Evolutionary conservation across 1,140 invertebrate genomes (phyloP), one percentile per base, ranked within the genome.

Genomic region (Leptinotarsa defecta): DNA sequence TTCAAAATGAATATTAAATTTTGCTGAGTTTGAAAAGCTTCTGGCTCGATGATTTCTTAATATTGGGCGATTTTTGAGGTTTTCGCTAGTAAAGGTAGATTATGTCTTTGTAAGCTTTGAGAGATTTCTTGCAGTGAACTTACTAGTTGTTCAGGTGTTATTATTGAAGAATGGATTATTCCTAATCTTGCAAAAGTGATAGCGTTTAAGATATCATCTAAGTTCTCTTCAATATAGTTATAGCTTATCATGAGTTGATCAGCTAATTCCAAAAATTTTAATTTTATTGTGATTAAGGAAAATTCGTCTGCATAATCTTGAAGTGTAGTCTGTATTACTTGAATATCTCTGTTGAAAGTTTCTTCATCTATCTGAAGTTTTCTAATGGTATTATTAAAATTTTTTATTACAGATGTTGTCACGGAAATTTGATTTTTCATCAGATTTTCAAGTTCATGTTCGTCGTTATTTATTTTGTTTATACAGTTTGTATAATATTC

Each of bases 401-500:
- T 80, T 73, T 74, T 74, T 24, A 80, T 78, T 0, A 74, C 76
- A 8, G 74, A 76, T 8, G 77, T 76, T 22, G 72, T 69, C 11
- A 80, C 65, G 49, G 75, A 74, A 48, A 80, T 80, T 75, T 78
- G 78, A 22, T 78, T 74, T 72, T 78, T 74, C 24, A 80, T 61
- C 48, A 80, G 34, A 8, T 76, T 74, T 76, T 80, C 73, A 15
- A 78, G 24, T 69, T 78, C 48, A n/a, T 52, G 3, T 71, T 79
- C 75, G 20, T 79, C 76, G 5, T 72, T 76, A 48, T 43, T 72
- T 15, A 78, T 15, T 78, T 74, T 77, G 15, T 79, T 57, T 13
- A 80, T 80, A 48, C 77, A 79, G 13, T 75, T 49, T 71, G 79
- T 70, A 67, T 73, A 79, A 68, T 79, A 80, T 74, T 79, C 71